Base-by-base conservation (phyloP, 2,113 vertebrate genomes). In the Pseudorasbora parva region DNA sequence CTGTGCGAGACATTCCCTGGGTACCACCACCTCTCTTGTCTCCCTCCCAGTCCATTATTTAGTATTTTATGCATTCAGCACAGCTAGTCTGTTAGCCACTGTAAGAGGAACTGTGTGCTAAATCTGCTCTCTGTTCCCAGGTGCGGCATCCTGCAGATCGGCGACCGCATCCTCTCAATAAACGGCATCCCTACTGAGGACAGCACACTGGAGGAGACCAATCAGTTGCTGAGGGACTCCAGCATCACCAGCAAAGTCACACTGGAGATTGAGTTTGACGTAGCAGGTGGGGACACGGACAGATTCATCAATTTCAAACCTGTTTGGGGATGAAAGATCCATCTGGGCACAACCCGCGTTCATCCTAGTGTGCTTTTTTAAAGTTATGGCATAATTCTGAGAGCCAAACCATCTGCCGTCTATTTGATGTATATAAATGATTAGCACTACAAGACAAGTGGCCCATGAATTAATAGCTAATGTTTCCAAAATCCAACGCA, bases 261-360 rank as follows among this genome's bases (percentile, higher is more conserved):
- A 1, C 93, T 99, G 93, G 98, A 99, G 94, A 96, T 99, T n/a
- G 97, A 99, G 93, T 99, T 99, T 81, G 97, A 99, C 85, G 98
- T 99, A 77, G 98, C 97, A 93, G 98, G 98, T 99, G 94, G 30
- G 89, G 45, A 78, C 27, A 11, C 0, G 10, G 1, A 43, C 21
- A 21, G 12, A 80, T 80, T 33, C 59, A 80, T 81, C 27, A 69
- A 15, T 69, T 57, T 5, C 15, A 57, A 68, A 45, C 60, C 17
- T 30, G 23, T 84, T 83, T 25, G 14, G 21, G 72, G 11, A 23
- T 69, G 64, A 37, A 62, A 7, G 4, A 33, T 83, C 74, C 37
- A 43, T 78, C 82, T 84, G 62, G 45, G 33, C 47, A 14, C 23
- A 19, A 57, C 25, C 57, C 8, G n/a, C 3, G 72, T 17, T 27